Conservation (phyloP, 1,140 invertebrate species). For the Neomicropteryx cornuta region DNA sequence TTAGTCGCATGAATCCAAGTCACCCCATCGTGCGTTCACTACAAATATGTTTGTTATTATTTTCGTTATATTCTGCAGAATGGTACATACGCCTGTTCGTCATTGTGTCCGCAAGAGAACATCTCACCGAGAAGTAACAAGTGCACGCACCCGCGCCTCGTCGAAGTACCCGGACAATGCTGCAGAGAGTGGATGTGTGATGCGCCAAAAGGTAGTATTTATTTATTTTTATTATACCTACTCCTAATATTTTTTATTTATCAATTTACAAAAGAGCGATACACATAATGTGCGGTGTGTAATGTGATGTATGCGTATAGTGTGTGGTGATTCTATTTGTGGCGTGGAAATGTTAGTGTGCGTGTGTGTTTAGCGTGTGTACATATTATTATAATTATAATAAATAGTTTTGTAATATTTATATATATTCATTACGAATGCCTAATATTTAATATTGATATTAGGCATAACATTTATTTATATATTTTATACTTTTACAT, state of each 20-base stretch:
- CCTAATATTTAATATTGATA: too few relatives aligned
- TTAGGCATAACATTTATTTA: too few relatives aligned
- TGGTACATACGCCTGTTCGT: slow-evolving; percentile 61
- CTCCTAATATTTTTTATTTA: neutral
- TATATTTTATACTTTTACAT: too few relatives aligned
- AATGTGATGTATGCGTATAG: too few relatives aligned
- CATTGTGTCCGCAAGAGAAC: slow-evolving; percentile 58
- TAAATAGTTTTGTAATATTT: too few relatives aligned
- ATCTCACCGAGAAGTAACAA: slow-evolving; percentile 45
- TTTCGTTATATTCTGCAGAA: slow-evolving; percentile 36
- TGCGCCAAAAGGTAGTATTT: slow-evolving; percentile 38
- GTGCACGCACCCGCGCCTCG: slow-evolving; percentile 50
- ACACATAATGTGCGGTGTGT: too few relatives aligned
- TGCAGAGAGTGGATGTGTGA: slow-evolving; percentile 66
- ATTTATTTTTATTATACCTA: neutral
- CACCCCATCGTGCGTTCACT: slow-evolving; percentile 16
- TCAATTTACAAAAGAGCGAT: neutral
- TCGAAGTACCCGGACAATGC: slow-evolving; percentile 55
- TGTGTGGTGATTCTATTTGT: too few relatives aligned
- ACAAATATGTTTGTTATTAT: slow-evolving; percentile 17
- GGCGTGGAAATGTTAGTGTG: too few relatives aligned
- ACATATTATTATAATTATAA: too few relatives aligned
- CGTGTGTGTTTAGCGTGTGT: neutral
- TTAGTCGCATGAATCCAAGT: too few relatives aligned
- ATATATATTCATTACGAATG: too few relatives aligned